These are phyloP conservation scores for Lemur catta DNA, from an alignment of 2,797 vertebrate species.

Conservation along the genomic window DNA sequence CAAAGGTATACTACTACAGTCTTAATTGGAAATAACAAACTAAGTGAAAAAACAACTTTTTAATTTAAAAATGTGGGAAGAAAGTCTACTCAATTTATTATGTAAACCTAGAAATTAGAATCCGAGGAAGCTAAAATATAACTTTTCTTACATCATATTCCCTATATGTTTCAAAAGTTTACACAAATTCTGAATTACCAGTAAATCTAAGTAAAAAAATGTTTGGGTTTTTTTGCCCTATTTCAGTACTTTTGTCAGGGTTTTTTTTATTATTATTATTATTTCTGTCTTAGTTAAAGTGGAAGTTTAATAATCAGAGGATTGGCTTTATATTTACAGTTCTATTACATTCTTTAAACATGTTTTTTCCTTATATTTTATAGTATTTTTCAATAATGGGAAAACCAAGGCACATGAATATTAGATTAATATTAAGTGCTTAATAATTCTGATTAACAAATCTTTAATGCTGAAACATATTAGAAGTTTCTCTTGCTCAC, in stretches of 20 bases:
- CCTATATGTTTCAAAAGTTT: neutral
- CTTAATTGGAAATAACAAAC: neutral
- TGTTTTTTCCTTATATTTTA: neutral
- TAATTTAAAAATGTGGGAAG: neutral
- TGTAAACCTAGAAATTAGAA: neutral
- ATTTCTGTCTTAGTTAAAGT: neutral
- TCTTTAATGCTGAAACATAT: conserved; percentile 2
- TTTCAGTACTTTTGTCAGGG: neutral
- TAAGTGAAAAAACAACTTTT: neutral
- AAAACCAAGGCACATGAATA: neutral
- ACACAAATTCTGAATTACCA: neutral
- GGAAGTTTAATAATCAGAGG: neutral
- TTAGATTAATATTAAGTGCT: neutral
- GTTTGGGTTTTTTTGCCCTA: neutral
- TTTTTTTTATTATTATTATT: neutral
- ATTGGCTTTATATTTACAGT: neutral
- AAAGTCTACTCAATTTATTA: neutral
- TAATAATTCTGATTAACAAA: conserved; percentile 16
- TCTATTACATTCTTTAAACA: neutral
- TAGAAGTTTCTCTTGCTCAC: neutral
- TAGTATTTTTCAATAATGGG: neutral
- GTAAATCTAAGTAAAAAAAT: neutral
- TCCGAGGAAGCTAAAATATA: neutral
- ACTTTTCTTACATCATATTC: neutral
- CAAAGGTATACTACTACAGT: neutral